Base-by-base conservation (phyloP, 1,140 invertebrate species). In the Drosophila tropicalis region DNA sequence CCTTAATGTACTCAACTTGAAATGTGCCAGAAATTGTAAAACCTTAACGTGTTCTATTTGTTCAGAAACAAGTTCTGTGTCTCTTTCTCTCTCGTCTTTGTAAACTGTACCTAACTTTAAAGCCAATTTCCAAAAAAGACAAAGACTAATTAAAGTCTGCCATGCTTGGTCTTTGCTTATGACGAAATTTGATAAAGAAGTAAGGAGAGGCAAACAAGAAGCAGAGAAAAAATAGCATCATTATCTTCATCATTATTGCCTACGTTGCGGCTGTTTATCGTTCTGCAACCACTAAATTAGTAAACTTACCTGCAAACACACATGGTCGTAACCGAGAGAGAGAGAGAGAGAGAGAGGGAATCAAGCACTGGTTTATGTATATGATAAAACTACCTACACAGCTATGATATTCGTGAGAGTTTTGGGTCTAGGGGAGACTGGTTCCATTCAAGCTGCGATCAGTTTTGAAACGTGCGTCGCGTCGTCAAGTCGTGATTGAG, bases 401-500 rank as follows among this genome's bases (percentile, higher is more conserved):
- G 22, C 22, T 25, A 25, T 3, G 71, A 67, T 78, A 56, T 69
- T 64, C 15, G 36, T 34, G 44, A 17, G 12, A 25, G 22, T 25
- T 32, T 19, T 32, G 2, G 15, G n/a, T 4, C 29, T 32, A 5
- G 15, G 32, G 39, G 39, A 32, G 36, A 19, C 58, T 62, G 39
- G 13, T 25, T 15, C 56, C 56, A 39, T 17, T 68, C 74, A 82
- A 81, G 74, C 79, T 64, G 62, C 82, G 82, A 85, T 85, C 82
- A 85, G 68, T 86, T 79, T 67, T 62, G n/a, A 29, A 78, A 58
- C 71, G 67, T 58, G 54, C 69, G 68, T 73, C 67, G 82, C 57
- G 29, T 51, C 32, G 68, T 58, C 40, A 76, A 82, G 83, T 87
- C 79, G 82, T 76, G 81, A 5, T 57, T 64, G 12, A 51, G 36